Evolutionary conservation across 2,888 invertebrate species (phyloP), one percentile per base, ranked within the genome.

Genomic region (Idaea straminata): DNA sequence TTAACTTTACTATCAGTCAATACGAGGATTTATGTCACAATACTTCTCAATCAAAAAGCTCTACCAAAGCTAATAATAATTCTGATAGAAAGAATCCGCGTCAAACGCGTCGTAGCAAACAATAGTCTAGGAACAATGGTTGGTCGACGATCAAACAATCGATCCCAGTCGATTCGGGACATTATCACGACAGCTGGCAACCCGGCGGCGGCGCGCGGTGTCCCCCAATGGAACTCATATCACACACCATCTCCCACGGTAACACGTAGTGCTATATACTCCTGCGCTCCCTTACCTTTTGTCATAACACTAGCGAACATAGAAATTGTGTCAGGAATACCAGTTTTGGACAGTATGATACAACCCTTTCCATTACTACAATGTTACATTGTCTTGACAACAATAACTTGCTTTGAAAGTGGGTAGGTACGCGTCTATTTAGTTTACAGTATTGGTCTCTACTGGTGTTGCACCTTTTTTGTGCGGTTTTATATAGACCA

Each of bases 241-340:
- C 84, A 82, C 79, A 79, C 79, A 77, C 81, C 84, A 84, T 89
- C 85, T 90, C 91, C 83, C 91, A 90, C 90, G 91, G 89, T 81
- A 25, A 73, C 72, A 78, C 81, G 81, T 66, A 67, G 62, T 63
- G 74, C 66, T 70, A 4, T 36, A 36, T 5, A 36, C 47, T 47
- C 47, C 47, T 10, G 13, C 13, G 47, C 13, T 47, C 47, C 47
- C 47, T 47, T 47, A 10, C 47, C 79, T 78, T 77, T 80, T 79
- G 72, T 76, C 74, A 69, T 62, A 34, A 64, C 47, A 64, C 65
- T 66, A 59, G 63, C 61, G 62, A 69, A 68, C 66, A 62, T 62
- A 71, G 67, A 71, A 68, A 67, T 72, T 71, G 64, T 68, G 68
- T 66, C 66, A 63, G 36, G 38, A 47, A 71, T 68, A 82, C 81